A percentile compares a stretch with the other conserved stretches of the same genome.
Evolutionary conservation across 92 coral and sea anemone genomes (phyloP).

Genomic region (Bergia puertoricense): DNA sequence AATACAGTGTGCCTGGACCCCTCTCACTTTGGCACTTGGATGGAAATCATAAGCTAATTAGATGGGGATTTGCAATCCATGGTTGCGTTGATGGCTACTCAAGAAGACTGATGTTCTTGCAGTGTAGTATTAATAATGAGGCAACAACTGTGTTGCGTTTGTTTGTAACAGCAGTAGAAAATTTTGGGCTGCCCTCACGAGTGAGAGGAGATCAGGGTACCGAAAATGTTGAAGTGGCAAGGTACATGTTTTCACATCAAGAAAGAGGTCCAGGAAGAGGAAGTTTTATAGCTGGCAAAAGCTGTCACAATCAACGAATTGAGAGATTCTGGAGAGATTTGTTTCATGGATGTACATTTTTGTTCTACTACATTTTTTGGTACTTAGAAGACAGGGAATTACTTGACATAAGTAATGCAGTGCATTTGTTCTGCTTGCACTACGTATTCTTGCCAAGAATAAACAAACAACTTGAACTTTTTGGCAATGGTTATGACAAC

Average conservation of each 20-base stretch:
- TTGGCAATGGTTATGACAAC: slow-evolving; percentile 63
- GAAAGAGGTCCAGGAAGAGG: slow-evolving; percentile 60
- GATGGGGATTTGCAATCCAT: slow-evolving; percentile 70
- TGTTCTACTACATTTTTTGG: slow-evolving; percentile 56
- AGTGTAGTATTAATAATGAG: slow-evolving; percentile 52
- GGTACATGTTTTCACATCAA: slow-evolving; percentile 56
- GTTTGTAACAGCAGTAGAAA: slow-evolving; percentile 48
- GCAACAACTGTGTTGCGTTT: slow-evolving; percentile 56
- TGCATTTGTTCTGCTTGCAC: slow-evolving; percentile 62
- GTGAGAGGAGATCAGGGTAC: slow-evolving; percentile 67
- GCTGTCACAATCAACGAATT: slow-evolving; percentile 54
- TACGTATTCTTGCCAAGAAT: slow-evolving; percentile 60
- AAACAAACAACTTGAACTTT: slow-evolving; percentile 42
- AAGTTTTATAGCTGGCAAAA: slow-evolving; percentile 55
- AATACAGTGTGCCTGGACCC: slow-evolving; percentile 43
- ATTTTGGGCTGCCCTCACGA: slow-evolving; percentile 52
- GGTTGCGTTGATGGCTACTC: slow-evolving; percentile 63
- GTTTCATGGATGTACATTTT: slow-evolving; percentile 64
- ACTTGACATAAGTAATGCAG: slow-evolving; percentile 56
- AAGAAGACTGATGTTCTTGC: slow-evolving; percentile 56
- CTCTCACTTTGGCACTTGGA: slow-evolving; percentile 44
- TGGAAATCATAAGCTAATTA: slow-evolving; percentile 49
- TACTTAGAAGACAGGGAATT: slow-evolving; percentile 61
- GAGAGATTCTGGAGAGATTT: slow-evolving; percentile 62
- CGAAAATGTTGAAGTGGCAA: slow-evolving; percentile 60